These are phyloP conservation scores for Parauchenoglanis ngamensis DNA, from an alignment of 2,797 vertebrate genomes.

Conservation along the genomic window DNA sequence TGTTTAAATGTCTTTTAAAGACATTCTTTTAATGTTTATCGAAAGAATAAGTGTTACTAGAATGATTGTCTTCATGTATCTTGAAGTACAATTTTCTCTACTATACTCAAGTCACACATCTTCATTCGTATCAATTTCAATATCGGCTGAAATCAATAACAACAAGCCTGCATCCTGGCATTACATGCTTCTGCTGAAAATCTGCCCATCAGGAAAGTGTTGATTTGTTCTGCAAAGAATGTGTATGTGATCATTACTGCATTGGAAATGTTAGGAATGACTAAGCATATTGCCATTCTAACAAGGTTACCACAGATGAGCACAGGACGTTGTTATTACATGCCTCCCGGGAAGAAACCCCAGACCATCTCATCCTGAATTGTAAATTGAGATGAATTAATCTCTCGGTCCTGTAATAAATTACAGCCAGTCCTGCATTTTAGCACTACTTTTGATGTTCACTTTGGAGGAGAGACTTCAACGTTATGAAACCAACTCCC, in stretches of 20 bases:
- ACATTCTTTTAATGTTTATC: neutral
- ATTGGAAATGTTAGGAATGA: conserved; percentile 23
- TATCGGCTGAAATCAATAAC: neutral
- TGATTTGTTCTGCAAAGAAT: conserved; percentile 20
- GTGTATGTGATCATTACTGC: conserved; percentile 27
- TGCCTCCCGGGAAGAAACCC: conserved; percentile 25
- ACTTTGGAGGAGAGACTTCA: conserved; percentile 37
- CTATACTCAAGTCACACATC: neutral
- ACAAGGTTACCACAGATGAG: conserved; percentile 32
- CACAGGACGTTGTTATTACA: conserved; percentile 20
- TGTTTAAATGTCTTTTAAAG: no score
- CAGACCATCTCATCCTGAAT: neutral
- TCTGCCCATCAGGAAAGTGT: conserved; percentile 26
- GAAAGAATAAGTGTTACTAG: neutral
- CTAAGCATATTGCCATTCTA: conserved; percentile 29
- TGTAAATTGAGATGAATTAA: conserved; percentile 27
- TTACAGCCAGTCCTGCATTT: neutral
- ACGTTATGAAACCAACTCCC: conserved; percentile 62
- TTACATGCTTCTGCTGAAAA: neutral
- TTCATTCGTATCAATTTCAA: conserved; percentile 1
- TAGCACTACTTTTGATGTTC: conserved; percentile 40
- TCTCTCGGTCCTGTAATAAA: neutral
- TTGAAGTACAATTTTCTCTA: neutral
- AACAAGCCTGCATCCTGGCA: neutral
- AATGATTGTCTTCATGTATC: neutral